Evolutionary conservation across 2,797 vertebrate species (phyloP).

Genomic region (Notoglanidium macrostoma): DNA sequence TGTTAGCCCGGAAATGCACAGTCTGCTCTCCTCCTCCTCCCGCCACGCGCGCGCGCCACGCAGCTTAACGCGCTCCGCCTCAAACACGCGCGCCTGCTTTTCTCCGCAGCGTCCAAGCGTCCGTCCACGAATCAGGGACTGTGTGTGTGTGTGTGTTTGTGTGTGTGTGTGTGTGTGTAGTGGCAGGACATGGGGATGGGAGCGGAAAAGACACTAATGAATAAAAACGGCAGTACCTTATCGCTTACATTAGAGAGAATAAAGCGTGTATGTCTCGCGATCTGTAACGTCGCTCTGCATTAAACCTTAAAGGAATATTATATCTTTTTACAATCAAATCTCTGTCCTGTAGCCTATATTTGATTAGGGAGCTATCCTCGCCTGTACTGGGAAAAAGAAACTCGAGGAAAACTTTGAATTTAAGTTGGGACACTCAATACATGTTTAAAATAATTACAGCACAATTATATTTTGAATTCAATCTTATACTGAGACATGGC

Average conservation of each 20-base stretch:
- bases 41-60: conserved; percentile 44
- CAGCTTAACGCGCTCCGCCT: conserved; percentile 41
- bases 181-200: conserved; percentile 45
- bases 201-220: conserved; percentile 41
- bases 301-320: background rate
- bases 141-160: conserved; percentile 58
- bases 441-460: background rate
- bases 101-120: conserved; percentile 74
- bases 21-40: conserved; percentile 60
- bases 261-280: background rate
- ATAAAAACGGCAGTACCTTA: background rate
- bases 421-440: background rate
- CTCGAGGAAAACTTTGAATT: background rate
- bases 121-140: conserved; percentile 66
- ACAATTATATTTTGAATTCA: background rate
- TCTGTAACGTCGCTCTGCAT: background rate
- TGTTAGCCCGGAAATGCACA: conserved; percentile 71
- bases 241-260: background rate
- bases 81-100: conserved; percentile 28
- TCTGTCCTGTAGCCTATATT: background rate
- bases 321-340: background rate
- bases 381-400: background rate
- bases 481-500: background rate
- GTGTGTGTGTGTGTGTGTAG: conserved; percentile 57
- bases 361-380: too few species aligned